These are phyloP conservation scores for Pachypanchax playfairii DNA, from an alignment of 2,113 vertebrate genomes.

Conservation along the genomic window DNA sequence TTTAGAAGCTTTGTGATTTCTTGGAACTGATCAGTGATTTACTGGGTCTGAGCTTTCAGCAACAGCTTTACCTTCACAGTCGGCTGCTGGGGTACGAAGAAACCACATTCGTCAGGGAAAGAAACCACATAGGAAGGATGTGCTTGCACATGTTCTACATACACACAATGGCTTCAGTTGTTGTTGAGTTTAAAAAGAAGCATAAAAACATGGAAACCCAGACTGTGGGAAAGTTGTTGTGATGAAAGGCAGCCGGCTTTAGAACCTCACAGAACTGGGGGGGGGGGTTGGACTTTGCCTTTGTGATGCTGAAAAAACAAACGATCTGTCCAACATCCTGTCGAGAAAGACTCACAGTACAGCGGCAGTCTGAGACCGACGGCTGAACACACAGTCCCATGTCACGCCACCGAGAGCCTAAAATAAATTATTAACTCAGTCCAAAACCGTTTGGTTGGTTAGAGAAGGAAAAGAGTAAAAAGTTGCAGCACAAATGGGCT, in stretches of 20 bases:
- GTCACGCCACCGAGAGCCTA: slow-evolving; percentile 20
- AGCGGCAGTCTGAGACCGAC: slow-evolving; percentile 36
- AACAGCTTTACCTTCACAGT: slow-evolving; percentile 34
- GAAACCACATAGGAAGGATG: slow-evolving; percentile 35
- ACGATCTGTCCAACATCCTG: slow-evolving; percentile 17
- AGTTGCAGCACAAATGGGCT: slow-evolving; percentile 22
- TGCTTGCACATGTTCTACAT: slow-evolving; percentile 4
- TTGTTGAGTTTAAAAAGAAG: slow-evolving; percentile 23
- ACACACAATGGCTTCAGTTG: slow-evolving; percentile 26
- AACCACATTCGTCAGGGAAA: slow-evolving; percentile 42
- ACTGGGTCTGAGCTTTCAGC: slow-evolving; percentile 23
- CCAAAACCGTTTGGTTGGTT: too few species aligned
- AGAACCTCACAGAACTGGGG: too few species aligned
- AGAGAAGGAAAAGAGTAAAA: background rate
- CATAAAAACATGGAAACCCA: slow-evolving; percentile 1
- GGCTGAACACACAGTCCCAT: slow-evolving; percentile 40
- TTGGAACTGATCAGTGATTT: slow-evolving; percentile 39
- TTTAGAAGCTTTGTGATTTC: slow-evolving; percentile 17
- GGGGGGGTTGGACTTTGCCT: slow-evolving; percentile 42
- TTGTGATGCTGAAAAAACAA: slow-evolving; percentile 66
- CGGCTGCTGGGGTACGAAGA: slow-evolving; percentile 19
- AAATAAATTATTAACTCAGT: slow-evolving; percentile 48
- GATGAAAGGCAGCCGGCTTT: slow-evolving; percentile 7
- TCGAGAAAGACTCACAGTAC: slow-evolving; percentile 39
- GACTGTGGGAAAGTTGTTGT: slow-evolving; percentile 34